These are phyloP conservation scores for Cuculus canorus DNA, from an alignment of 2,797 vertebrate genomes.

Conservation along the genomic window DNA sequence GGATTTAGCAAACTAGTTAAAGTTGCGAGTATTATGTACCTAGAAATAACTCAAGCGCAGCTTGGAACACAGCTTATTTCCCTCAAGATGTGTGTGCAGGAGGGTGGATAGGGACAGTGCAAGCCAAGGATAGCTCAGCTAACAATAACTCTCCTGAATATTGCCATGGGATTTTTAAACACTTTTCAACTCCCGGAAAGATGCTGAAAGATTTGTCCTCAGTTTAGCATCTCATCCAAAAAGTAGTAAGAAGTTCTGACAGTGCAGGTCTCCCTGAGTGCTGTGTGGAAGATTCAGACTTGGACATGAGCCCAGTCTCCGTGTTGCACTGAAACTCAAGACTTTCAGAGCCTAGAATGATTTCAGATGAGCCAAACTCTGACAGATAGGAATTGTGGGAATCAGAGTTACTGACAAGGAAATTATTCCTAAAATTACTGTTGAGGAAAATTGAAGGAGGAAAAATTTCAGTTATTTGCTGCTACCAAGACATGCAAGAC, in stretches of 20 bases:
- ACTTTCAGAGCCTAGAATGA: neutral
- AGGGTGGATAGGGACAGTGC: neutral
- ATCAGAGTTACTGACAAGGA: neutral
- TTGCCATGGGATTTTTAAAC: neutral
- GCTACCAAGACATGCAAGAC: neutral
- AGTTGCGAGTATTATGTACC: neutral
- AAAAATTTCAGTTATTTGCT: neutral
- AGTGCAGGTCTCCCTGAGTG: neutral
- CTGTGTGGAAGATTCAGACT: neutral
- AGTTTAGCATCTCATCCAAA: conserved; percentile 2
- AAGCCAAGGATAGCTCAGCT: conserved; percentile 13
- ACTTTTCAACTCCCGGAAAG: neutral
- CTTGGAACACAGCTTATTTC: neutral
- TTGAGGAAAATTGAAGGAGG: neutral
- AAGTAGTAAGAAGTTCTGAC: conserved; percentile 15
- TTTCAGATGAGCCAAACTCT: neutral
- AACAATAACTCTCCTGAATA: neutral
- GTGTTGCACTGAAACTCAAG: neutral
- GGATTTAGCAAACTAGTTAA: neutral
- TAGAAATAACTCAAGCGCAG: neutral
- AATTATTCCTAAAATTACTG: conserved; percentile 8
- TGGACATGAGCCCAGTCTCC: conserved; percentile 9
- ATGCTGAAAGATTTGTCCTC: neutral
- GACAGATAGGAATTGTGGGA: neutral
- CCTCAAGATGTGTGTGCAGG: neutral